phyloP scores from a whole-genome alignment of 2,888 invertebrate species.

The Sminthurinus aureus region DNA sequence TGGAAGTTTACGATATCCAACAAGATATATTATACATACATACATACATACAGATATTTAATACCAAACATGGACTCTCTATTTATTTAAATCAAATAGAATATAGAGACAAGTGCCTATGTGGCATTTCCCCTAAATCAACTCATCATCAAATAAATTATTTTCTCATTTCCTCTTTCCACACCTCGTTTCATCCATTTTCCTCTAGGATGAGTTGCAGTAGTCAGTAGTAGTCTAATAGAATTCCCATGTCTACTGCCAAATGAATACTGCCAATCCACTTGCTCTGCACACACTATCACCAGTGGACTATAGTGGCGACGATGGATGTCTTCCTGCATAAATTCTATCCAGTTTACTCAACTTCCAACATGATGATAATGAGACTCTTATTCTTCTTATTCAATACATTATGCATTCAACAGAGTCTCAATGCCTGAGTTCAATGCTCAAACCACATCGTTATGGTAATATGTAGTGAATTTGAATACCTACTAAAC shows the following conservation, averaged over 20 bases:
- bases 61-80: background rate
- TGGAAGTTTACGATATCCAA: too few relatives aligned
- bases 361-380: background rate
- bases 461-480: background rate
- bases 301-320: background rate
- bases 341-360: background rate
- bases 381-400: background rate
- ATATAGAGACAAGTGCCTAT: background rate
- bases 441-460: slow-evolving; percentile 2
- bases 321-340: background rate
- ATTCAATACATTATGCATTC: background rate
- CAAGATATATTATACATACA: too few relatives aligned
- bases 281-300: background rate
- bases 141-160: background rate
- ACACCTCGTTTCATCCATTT: background rate
- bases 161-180: background rate
- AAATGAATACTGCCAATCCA: too few relatives aligned
- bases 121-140: background rate
- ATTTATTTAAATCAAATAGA: background rate
- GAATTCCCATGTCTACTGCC: too few relatives aligned
- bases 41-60: too few relatives aligned
- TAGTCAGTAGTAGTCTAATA: too few relatives aligned
- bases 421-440: background rate
- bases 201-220: background rate
- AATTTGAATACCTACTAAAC: background rate